Base-by-base conservation (phyloP, 2,797 vertebrate species). In the Danionella dracula region DNA sequence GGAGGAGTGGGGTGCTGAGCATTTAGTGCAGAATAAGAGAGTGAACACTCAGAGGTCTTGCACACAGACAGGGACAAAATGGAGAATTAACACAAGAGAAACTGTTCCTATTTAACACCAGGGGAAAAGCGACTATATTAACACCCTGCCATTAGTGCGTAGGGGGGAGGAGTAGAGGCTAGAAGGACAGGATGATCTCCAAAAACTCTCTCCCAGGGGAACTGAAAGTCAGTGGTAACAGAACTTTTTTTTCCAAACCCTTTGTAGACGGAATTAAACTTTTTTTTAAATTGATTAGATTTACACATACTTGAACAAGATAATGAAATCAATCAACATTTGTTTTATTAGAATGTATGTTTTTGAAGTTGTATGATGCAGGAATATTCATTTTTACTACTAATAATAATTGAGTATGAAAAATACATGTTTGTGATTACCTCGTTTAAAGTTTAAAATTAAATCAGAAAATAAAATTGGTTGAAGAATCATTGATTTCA, bases 21-120 rank as follows among this genome's bases (percentile, higher is more conserved):
- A 88, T 93, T 94, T 93, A 83, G 80, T 79, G 82, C 73, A 77
- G 91, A 90, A 88, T 85, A 89, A 85, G 89, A 92, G 93, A 92
- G 87, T 82, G 87, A 50, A 83, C 88, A 93, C 92, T 49, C 38
- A 97, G 95, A 95, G 87, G 86, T 91, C 71, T 86, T 75, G 88
- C 90, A 88, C 90, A 87, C 90, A 91, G 89, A 93, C 90, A 89
- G 90, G 85, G 86, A 87, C 92, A 92, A 96, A 95, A 94, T 92
- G 89, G 90, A 92, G 93, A 97, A 95, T 94, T 92, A 96, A 95
- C 93, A 95, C 93, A 93, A 90, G 91, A 92, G 87, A 94, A 97
- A 98, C 94, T 93, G 95, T 99, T 97, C 94, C 94, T 92, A 93
- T 94, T 94, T 92, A 71, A 88, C 86, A 92, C 65, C 86, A 85